Evolutionary conservation across 2,888 invertebrate genomes (phyloP).

Genomic region (Gasteruption jaculator): DNA sequence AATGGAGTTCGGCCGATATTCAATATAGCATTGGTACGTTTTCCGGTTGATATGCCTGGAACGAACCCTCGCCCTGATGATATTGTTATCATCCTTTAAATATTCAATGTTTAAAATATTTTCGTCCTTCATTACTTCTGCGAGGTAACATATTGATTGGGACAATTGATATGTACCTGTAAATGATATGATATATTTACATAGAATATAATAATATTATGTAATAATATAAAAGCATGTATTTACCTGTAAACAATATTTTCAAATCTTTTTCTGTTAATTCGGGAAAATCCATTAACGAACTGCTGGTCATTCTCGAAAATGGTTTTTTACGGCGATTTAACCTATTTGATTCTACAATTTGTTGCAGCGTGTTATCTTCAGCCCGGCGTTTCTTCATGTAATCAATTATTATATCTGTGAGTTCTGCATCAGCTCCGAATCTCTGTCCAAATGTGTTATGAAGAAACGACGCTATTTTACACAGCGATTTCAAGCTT

Average conservation of each 20-base stretch:
- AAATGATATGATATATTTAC: too few species aligned
- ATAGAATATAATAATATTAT: too few species aligned
- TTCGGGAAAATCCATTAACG: slow-evolving; percentile 22
- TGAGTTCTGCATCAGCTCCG: slow-evolving; percentile 15
- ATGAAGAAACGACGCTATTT: slow-evolving; percentile 20
- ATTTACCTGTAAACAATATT: slow-evolving; percentile 24
- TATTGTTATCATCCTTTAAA: slow-evolving; percentile 20
- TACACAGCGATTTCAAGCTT: slow-evolving; percentile 11
- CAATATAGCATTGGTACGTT: slow-evolving; percentile 21
- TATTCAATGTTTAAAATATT: slow-evolving; percentile 18
- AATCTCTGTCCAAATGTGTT: slow-evolving; percentile 24
- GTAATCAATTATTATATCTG: slow-evolving; percentile 10
- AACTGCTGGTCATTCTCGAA: slow-evolving; percentile 10
- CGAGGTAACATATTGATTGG: slow-evolving; percentile 24
- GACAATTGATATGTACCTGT: slow-evolving; percentile 24
- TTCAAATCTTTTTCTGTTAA: slow-evolving; percentile 21
- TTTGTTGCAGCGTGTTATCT: slow-evolving; percentile 14
- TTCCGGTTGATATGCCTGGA: slow-evolving; percentile 20
- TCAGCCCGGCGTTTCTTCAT: slow-evolving; percentile 11
- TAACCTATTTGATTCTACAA: slow-evolving; percentile 17
- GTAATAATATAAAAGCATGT: too few species aligned
- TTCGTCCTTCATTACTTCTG: slow-evolving; percentile 23
- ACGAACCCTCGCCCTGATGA: slow-evolving; percentile 20
- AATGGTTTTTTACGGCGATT: slow-evolving; percentile 13
- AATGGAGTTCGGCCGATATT: slow-evolving; percentile 12